Evolutionary conservation across 2,797 vertebrate species (phyloP), one percentile per base, ranked within the genome.

Genomic region (Alca torda): DNA sequence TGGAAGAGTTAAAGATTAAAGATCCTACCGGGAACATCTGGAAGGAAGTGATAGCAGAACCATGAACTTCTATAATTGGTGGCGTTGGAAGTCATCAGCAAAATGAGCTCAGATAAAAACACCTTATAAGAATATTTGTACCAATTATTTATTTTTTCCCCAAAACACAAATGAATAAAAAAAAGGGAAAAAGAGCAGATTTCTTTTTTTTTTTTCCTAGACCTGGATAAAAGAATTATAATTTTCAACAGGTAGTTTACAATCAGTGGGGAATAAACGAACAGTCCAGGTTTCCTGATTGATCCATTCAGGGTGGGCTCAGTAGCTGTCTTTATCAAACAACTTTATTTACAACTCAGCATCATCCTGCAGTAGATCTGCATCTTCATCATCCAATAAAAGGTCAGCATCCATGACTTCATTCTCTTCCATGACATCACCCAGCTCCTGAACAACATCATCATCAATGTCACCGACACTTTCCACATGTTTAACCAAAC

Each of bases 211-310:
- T 67, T 33, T 46, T 37, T 56, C 39, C 95, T 96, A 90, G 94
- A 97, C 96, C 97, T 97, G 96, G 96, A 97, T 97, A 97, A 97
- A 98, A 65, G 76, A 96, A 95, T 89, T 93, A 87, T 92, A 26
- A 96, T 96, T 98, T 97, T 96, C 96, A 97, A 98, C 97, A 98
- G 96, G 97, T 98, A 98, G 97, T 97, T 98, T 96, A 98, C 98
- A 98, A 98, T 97, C 96, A 97, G 76, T 97, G 94, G 82, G 93
- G 95, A 96, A 95, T 86, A 96, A 96, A 97, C 41, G 37, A 95
- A 87, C 95, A 97, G 97, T 97, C 98, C 95, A 81, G 41, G 90
- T 92, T 98, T 97, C 97, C 96, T 96, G 97, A 96, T 33, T 24
- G 81, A 93, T 93, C 87, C 88, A 64, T 88, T 91, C 93, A 96